Conservation (phyloP, 2,797 vertebrate species). For the Pogonophryne albipinna region DNA sequence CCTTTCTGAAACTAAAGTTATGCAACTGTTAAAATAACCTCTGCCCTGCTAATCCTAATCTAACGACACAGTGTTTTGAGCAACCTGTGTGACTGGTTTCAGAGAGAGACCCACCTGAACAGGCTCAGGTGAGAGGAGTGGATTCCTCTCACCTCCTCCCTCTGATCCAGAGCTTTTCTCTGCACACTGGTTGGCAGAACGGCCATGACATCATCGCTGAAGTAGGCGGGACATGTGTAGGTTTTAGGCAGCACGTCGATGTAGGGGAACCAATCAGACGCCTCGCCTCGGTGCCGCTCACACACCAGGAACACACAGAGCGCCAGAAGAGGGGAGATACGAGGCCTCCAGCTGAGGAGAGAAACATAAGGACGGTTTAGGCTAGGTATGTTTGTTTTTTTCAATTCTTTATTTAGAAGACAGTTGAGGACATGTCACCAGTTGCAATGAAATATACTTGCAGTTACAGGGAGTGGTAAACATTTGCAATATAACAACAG, state of each 20-base stretch:
- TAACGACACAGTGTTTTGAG: too few relatives aligned
- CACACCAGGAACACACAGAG: constrained; percentile 92
- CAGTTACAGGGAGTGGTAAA: too few relatives aligned
- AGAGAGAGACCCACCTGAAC: constrained; percentile 72
- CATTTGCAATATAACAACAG: too few relatives aligned
- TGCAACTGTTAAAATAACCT: background rate
- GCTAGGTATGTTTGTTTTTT: too few relatives aligned
- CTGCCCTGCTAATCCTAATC: background rate
- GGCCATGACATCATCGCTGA: constrained; percentile 75
- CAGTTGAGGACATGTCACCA: too few relatives aligned
- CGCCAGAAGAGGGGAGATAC: constrained; percentile 87
- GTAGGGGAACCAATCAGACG: constrained; percentile 92
- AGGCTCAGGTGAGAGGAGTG: constrained; percentile 82
- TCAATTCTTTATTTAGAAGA: too few relatives aligned
- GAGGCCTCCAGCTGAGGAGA: constrained; percentile 88
- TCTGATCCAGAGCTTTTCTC: constrained; percentile 86
- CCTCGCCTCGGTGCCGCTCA: constrained; percentile 85
- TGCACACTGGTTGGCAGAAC: constrained; percentile 84
- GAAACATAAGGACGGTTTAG: rapidly evolving
- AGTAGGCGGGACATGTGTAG: constrained; percentile 90
- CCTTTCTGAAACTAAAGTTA: background rate
- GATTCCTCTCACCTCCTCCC: constrained; percentile 77
- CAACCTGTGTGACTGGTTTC: background rate
- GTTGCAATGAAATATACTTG: too few relatives aligned
- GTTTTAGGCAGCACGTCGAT: constrained; percentile 87